These are phyloP conservation scores for Brienomyrus brachyistius DNA, from an alignment of 2,113 vertebrate genomes.

Conservation along the genomic window DNA sequence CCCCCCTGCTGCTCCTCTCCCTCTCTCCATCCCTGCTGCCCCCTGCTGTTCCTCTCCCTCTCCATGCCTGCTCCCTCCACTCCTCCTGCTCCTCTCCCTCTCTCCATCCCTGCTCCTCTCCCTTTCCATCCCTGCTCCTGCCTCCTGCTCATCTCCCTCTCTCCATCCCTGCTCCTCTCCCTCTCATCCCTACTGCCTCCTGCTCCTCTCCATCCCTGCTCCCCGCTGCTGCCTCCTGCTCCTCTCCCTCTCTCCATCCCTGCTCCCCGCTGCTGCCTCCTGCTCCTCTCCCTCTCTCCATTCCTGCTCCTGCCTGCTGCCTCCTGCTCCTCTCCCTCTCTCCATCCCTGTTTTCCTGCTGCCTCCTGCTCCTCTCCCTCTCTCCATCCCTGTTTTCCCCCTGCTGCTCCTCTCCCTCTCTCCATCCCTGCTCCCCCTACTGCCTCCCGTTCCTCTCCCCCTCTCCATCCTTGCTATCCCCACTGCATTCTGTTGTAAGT, in stretches of 20 bases:
- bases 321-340: background rate
- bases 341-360: background rate
- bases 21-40: too few relatives aligned
- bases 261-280: background rate
- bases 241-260: background rate
- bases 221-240: background rate
- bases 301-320: background rate
- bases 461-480: background rate
- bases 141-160: too few relatives aligned
- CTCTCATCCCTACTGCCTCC: background rate
- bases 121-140: too few relatives aligned
- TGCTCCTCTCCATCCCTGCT: background rate
- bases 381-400: background rate
- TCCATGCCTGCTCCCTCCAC: background rate
- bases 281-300: background rate
- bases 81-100: background rate
- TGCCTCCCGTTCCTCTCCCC: background rate
- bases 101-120: background rate
- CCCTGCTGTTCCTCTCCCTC: too few relatives aligned
- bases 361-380: background rate
- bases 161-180: background rate
- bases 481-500: background rate
- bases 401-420: background rate
- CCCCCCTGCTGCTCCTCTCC: background rate
- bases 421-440: background rate